Base-by-base conservation (phyloP, 2,888 invertebrate species). In the Harmothoe impar region DNA sequence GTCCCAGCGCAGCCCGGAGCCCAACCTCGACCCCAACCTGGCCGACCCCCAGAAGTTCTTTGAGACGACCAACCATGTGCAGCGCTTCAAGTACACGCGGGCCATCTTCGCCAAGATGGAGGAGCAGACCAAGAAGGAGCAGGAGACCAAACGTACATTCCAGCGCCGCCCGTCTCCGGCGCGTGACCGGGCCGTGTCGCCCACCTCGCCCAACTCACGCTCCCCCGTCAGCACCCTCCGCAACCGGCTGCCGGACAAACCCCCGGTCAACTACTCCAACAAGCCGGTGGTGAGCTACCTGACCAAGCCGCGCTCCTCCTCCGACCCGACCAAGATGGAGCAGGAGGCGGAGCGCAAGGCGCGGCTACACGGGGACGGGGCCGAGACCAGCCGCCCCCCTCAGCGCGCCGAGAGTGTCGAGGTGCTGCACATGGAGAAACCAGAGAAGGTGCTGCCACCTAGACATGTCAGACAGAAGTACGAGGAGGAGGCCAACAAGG, bases 71-170 rank as follows among this genome's bases (percentile, higher is more conserved):
- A 95, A 93, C 90, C 95, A 95, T 93, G 94, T 95, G 0, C 94
- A 95, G 91, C 92, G 95, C 23, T 95, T 95, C 90, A 95, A 94
- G 90, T 94, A 94, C 92, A 95, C 95, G 0, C 93, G 95, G 23
- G 95, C 95, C 7, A 92, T 95, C 78, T 95, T 95, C 92, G 95
- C 95, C n/a, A 92, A 94, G n/a, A 93, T 96, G 93, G 95, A 95
- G 90, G 94, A 95, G 72, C 94, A 95, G 89, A 94, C 72, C 52
- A 62, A 88, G 43, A 31, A 68, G 81, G 68, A 89, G 12, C 84
- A 56, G 31, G 85, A 85, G 43, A 0, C 15, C 0, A 20, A 86
- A 43, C 51, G 52, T 20, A n/a, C 51, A 17, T 43, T 86, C 62
- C n/a, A 35, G n/a, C 33, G 85, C n/a, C 56, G 68, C 7, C 51